Conservation (phyloP, 2,113 vertebrate species). For the Prunella himalayana region DNA sequence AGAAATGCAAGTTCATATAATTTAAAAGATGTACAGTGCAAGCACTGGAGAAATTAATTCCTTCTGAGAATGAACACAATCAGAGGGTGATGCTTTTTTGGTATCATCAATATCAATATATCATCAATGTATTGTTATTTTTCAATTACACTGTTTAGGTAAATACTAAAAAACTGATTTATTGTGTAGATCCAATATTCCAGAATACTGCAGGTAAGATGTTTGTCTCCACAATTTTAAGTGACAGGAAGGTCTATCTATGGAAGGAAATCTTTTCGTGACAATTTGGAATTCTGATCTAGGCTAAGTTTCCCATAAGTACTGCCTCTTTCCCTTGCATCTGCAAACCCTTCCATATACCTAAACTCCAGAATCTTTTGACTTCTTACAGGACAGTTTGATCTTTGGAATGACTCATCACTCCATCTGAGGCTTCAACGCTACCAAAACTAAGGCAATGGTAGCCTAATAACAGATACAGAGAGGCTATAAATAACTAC, state of each 20-base stretch:
- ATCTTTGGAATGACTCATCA: neutral
- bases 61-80: neutral
- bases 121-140: neutral
- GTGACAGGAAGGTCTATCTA: neutral
- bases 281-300: neutral
- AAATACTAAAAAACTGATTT: neutral
- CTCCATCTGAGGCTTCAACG: neutral
- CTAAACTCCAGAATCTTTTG: neutral
- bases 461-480: neutral
- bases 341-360: neutral
- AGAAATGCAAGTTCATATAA: neutral
- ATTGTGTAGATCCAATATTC: neutral
- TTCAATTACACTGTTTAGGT: neutral
- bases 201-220: neutral
- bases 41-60: neutral
- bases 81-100: neutral
- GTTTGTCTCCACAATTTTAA: neutral
- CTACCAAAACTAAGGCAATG: neutral
- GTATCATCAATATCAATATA: neutral
- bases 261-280: neutral
- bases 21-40: neutral
- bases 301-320: neutral
- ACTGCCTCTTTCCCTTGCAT: neutral
- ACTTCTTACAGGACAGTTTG: neutral
- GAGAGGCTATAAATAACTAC: neutral